Base-by-base conservation (phyloP, 2,113 vertebrate species). In the Nannospalax galili region DNA sequence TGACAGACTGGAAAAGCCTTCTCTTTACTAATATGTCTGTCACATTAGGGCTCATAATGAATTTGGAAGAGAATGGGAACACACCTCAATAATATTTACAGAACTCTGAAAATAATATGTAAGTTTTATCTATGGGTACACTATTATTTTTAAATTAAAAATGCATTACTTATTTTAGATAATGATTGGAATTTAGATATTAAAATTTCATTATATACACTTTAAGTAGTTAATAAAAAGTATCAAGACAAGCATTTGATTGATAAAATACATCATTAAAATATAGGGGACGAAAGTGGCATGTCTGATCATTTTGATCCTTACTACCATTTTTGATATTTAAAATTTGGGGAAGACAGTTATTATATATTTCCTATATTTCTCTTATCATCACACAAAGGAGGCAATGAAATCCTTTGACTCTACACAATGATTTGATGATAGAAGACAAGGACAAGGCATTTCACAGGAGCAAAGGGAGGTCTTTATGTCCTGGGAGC, bases 141-240 rank as follows among this genome's bases (percentile, higher is more conserved):
- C 56, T n/a, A 65, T 92, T 96, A 35, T 69, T 91, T 95, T 85
- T 12, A 65, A 92, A 78, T 7, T 42, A 28, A 84, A 94, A 92
- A 37, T 26, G 35, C 1, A 62, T 65, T 17, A 52, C 45, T 48
- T 2, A 67, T 62, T 72, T 87, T 52, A 95, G 10, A 88, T 17
- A 26, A 60, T 75, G 79, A 81, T 80, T 89, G 52, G 6, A 65
- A 60, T 79, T 88, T 78, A 35, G 19, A 60, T 79, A 7, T 5
- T 69, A 56, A 90, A 69, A 62, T 67, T 62, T 26, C 75, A 77
- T 10, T 69, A 20, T 75, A 92, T 40, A 93, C n/a, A 92, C 67
- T 56, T 94, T 92, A 87, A 88, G 60, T 8, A 92, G 74, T 93
- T 72, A 96, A 72, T 75, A 94, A 77, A 84, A 24, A 42, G 69